Evolutionary conservation across 2,797 vertebrate species (phyloP).

Genomic region (Halcyon badia): DNA sequence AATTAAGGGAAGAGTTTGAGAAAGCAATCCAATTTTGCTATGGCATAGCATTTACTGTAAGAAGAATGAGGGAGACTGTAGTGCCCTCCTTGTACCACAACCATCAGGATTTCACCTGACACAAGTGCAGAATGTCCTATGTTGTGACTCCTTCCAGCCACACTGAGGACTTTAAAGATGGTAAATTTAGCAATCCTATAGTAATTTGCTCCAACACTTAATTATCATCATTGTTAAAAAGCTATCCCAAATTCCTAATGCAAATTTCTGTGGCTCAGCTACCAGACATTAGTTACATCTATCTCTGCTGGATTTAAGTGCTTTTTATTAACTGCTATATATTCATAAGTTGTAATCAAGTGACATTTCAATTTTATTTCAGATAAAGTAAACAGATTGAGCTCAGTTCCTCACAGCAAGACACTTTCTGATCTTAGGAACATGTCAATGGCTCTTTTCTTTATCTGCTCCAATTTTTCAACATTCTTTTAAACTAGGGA

Average conservation of each 20-base stretch:
- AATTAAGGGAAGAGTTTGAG: neutral
- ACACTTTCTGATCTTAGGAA: neutral
- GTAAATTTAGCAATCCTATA: neutral
- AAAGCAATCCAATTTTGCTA: constrained; percentile 1
- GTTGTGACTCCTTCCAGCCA: neutral
- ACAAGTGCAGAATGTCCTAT: neutral
- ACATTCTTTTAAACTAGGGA: neutral
- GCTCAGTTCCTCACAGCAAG: neutral
- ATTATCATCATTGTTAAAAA: neutral
- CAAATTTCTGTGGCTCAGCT: neutral
- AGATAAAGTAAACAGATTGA: neutral
- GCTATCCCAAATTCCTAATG: neutral
- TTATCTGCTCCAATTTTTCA: neutral
- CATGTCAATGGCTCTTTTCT: neutral
- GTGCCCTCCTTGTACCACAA: neutral
- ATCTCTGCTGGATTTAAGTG: neutral
- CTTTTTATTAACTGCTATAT: neutral
- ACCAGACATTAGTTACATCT: neutral
- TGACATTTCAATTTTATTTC: neutral
- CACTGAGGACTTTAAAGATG: neutral
- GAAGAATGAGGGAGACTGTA: neutral
- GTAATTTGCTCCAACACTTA: neutral
- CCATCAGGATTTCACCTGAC: neutral
- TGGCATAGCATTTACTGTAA: neutral
- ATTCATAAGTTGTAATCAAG: neutral